Evolutionary conservation across 1,140 invertebrate species (phyloP).

Genomic region (Calliphora vicina): DNA sequence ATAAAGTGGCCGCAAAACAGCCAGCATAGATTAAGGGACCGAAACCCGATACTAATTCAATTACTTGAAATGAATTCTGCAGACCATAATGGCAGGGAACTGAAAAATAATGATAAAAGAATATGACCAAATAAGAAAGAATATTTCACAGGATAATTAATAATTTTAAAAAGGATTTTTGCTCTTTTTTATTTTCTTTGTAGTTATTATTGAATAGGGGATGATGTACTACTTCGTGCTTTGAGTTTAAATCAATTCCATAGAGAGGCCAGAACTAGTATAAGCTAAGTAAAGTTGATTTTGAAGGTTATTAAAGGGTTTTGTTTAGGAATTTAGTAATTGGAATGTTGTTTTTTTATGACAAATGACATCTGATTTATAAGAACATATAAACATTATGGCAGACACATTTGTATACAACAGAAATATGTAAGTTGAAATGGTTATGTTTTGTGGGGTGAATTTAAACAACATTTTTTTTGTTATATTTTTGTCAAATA

Average conservation of each 20-base stretch:
- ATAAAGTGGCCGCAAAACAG: conserved; percentile 95
- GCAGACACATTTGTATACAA: too few species aligned
- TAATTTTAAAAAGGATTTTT: background rate
- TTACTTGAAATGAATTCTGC: conserved; percentile 76
- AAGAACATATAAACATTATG: too few species aligned
- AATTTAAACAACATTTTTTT: too few species aligned
- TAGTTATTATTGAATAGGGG: background rate
- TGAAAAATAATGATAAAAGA: conserved; percentile 17
- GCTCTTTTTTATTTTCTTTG: too few species aligned
- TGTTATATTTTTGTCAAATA: too few species aligned
- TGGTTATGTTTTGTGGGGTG: too few species aligned
- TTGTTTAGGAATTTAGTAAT: too few species aligned
- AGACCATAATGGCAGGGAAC: conserved; percentile 75
- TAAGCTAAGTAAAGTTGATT: background rate
- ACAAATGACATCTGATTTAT: too few species aligned
- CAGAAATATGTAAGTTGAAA: too few species aligned
- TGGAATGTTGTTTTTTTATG: too few species aligned
- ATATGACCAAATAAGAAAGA: background rate
- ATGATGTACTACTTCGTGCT: too few species aligned
- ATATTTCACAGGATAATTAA: background rate
- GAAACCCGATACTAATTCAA: conserved; percentile 88
- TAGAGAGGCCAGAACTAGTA: background rate
- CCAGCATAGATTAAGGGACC: conserved; percentile 95
- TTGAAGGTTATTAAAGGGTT: too few species aligned
- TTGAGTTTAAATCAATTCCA: background rate